phyloP scores from a whole-genome alignment of 2,888 invertebrate species.

The Ophion costatus region DNA sequence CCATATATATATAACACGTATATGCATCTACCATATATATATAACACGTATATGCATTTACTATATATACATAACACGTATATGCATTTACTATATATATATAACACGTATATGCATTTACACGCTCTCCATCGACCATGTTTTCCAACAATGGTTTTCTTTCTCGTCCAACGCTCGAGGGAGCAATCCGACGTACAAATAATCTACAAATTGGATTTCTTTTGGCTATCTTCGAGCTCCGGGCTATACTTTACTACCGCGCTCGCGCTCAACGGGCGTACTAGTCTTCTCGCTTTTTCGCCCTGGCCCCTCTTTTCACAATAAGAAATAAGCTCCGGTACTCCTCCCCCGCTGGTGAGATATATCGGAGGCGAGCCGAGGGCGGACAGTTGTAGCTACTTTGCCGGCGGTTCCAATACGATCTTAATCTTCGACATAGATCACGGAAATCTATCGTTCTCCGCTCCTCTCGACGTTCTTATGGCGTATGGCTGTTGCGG shows the following conservation, averaged over 20 bases:
- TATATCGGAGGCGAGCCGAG: slow-evolving; percentile 56
- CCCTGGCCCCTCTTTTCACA: slow-evolving; percentile 24
- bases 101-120: slow-evolving; percentile 13
- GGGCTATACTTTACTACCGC: slow-evolving; percentile 42
- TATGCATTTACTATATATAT: no score
- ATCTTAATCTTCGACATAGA: slow-evolving; percentile 61
- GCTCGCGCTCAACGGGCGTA: slow-evolving; percentile 38
- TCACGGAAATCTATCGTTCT: slow-evolving; percentile 51
- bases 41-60: not conserved
- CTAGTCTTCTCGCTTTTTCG: slow-evolving; percentile 19
- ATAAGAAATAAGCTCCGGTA: slow-evolving; percentile 47
- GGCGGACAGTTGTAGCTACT: slow-evolving; percentile 65
- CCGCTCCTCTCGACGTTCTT: not conserved
- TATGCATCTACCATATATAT: no score
- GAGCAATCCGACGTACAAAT: slow-evolving; percentile 72
- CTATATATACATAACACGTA: slow-evolving; percentile 2
- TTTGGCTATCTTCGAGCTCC: slow-evolving; percentile 55
- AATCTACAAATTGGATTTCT: slow-evolving; percentile 74
- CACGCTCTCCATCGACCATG: slow-evolving; percentile 16
- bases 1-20: no score
- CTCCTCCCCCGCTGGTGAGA: slow-evolving; percentile 19
- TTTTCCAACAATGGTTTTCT: slow-evolving; percentile 47
- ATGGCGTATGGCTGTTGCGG: slow-evolving; percentile 6
- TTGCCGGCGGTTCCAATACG: slow-evolving; percentile 57
- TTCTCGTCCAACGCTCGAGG: slow-evolving; percentile 67